phyloP scores from a whole-genome alignment of 2,113 vertebrate species.

The Chaenogobius annularis region DNA sequence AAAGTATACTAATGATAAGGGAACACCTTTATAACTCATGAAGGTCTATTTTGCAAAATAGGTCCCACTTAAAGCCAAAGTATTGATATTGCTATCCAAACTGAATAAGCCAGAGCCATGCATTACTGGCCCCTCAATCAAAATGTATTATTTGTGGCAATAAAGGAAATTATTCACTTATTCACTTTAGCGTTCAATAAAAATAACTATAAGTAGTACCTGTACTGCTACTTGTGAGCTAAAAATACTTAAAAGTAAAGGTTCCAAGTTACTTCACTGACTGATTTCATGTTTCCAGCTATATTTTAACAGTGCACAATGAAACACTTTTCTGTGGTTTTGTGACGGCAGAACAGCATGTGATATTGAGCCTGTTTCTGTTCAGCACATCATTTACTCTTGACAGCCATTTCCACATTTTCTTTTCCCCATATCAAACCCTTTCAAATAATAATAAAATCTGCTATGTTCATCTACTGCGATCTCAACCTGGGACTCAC shows the following conservation, averaged over 20 bases:
- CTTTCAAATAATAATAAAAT: neutral
- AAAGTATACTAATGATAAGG: too few relatives aligned
- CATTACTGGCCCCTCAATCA: neutral
- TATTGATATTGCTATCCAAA: neutral
- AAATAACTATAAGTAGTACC: too few relatives aligned
- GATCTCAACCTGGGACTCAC: neutral
- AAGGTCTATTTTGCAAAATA: too few relatives aligned
- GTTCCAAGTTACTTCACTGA: neutral
- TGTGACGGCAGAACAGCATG: conserved; percentile 9
- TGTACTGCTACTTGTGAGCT: neutral
- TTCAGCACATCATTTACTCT: conserved; percentile 11
- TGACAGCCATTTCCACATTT: conserved; percentile 2
- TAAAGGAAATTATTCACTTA: too few relatives aligned
- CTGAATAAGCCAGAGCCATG: neutral
- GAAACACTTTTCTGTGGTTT: conserved; percentile 4
- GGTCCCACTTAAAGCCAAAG: neutral
- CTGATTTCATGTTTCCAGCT: neutral
- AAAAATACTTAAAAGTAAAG: neutral
- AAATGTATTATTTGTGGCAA: neutral
- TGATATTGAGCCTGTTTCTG: conserved; percentile 3
- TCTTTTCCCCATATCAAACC: neutral
- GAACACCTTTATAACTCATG: too few relatives aligned
- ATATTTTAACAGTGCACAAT: neutral
- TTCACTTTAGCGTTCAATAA: too few relatives aligned
- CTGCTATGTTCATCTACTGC: neutral